Conservation (phyloP, 2,113 vertebrate genomes). For the Sisor rabdophorus region DNA sequence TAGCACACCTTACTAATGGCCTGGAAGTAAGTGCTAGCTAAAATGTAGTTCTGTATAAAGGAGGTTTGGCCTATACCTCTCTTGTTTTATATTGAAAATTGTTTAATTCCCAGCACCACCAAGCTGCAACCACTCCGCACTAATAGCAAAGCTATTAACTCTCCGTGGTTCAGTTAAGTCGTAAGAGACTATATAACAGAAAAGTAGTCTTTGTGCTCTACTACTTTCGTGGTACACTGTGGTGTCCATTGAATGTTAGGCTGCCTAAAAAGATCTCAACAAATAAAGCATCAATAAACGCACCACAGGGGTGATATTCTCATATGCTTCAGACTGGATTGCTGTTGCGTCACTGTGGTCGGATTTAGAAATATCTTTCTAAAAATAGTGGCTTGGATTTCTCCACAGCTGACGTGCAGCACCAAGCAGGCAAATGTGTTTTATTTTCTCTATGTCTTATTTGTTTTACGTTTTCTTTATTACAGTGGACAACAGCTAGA, state of each 20-base stretch:
- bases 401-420: conserved; percentile 18
- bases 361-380: conserved; percentile 39
- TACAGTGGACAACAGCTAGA: not conserved
- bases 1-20: too few species aligned
- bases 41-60: not conserved
- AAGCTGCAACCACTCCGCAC: too few species aligned
- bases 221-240: too few species aligned
- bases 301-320: conserved; percentile 3
- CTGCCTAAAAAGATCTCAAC: not conserved
- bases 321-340: conserved; percentile 23
- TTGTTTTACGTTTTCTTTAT: not conserved
- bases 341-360: conserved; percentile 26
- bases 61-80: not conserved
- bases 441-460: not conserved
- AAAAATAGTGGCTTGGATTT: conserved; percentile 39
- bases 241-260: not conserved
- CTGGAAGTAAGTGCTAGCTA: too few species aligned
- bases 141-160: too few species aligned
- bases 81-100: not conserved
- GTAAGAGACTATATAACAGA: not conserved
- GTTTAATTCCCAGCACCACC: not conserved
- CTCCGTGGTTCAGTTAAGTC: too few species aligned
- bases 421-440: conserved; percentile 5
- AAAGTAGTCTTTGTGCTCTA: not conserved
- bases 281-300: not conserved